phyloP scores from a whole-genome alignment of 2,797 vertebrate species.

The Gallirallus australis region DNA sequence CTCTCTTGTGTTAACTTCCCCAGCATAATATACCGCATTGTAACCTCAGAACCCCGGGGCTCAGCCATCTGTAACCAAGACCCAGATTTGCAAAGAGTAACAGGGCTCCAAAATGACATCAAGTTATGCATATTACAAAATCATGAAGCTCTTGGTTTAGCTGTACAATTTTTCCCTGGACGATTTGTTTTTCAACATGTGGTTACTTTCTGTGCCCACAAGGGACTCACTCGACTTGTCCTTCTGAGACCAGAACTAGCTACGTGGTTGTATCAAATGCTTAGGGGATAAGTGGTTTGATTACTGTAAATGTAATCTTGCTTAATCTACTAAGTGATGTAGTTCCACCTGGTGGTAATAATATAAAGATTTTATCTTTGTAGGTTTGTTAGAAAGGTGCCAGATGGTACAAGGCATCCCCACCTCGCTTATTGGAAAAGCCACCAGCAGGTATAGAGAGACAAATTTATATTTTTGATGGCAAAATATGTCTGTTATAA shows the following conservation, averaged over 20 bases:
- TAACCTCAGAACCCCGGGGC: background rate
- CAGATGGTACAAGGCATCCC: background rate
- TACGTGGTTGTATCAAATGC: background rate
- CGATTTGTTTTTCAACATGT: background rate
- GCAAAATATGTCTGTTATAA: background rate
- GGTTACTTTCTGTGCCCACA: background rate
- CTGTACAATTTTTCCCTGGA: background rate
- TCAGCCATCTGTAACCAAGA: background rate
- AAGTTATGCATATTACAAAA: background rate
- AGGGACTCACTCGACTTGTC: background rate
- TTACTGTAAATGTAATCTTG: background rate
- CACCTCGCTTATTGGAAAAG: background rate
- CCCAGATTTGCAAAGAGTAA: background rate
- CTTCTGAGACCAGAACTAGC: background rate
- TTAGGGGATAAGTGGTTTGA: background rate
- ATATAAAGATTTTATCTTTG: background rate
- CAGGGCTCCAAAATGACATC: background rate
- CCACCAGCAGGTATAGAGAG: background rate
- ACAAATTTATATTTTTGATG: background rate
- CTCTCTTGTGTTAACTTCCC: background rate
- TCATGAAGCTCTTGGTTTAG: background rate
- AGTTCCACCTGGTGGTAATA: conserved; percentile 17
- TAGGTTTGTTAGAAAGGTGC: background rate
- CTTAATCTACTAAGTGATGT: background rate
- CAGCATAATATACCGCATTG: background rate